Conservation (phyloP, 2,797 vertebrate genomes). For the Moxostoma hubbsi region DNA sequence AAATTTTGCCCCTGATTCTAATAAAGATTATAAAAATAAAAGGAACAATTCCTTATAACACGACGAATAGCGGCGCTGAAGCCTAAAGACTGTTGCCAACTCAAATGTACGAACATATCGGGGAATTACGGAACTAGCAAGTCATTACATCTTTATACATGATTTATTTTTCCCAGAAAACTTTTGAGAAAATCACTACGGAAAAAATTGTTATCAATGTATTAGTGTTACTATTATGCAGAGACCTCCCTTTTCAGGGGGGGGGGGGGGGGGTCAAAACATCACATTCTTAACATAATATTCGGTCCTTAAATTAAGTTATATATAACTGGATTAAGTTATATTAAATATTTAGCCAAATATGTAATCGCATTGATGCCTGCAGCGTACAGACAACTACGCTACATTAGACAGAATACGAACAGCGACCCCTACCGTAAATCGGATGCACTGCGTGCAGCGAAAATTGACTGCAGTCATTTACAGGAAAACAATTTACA, state of each 20-base stretch:
- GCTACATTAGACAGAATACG: neutral
- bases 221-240: neutral
- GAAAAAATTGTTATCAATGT: neutral
- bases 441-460: neutral
- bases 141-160: neutral
- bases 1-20: neutral
- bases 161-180: no score
- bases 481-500: neutral
- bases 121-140: no score
- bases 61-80: neutral
- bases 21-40: neutral
- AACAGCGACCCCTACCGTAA: slow-evolving; percentile 8
- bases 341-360: neutral
- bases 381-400: neutral
- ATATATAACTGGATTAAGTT: neutral
- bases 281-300: neutral
- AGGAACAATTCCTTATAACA: no score
- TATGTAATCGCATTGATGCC: neutral
- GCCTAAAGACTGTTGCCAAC: neutral
- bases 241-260: neutral
- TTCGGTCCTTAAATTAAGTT: neutral
- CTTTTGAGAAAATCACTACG: neutral
- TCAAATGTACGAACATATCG: neutral
- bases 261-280: no score
- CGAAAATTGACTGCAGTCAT: neutral